A percentile compares a stretch with the other conserved stretches of the same genome.
Evolutionary conservation across 2,113 vertebrate genomes (phyloP).

Genomic region (Cheilinus undulatus): DNA sequence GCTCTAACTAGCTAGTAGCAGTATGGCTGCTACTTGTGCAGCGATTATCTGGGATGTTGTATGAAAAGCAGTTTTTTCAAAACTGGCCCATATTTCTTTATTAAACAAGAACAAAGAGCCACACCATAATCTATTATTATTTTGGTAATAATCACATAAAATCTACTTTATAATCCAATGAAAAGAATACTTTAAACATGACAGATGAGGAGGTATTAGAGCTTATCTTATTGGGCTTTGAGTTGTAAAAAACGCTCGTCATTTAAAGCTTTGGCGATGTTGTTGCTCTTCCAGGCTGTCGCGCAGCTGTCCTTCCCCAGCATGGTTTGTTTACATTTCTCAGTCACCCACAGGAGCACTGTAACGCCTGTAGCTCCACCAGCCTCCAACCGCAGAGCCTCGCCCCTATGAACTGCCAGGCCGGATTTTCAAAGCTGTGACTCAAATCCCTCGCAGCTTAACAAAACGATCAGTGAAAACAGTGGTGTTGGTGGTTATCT

Average conservation of each 20-base stretch:
- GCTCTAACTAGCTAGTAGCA: too few species aligned
- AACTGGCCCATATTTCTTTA: too few species aligned
- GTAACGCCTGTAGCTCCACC: slow-evolving; percentile 64
- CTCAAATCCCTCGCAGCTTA: slow-evolving; percentile 71
- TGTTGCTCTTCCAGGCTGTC: slow-evolving; percentile 45
- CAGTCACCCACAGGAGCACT: slow-evolving; percentile 78
- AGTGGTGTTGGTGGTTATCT: slow-evolving; percentile 68
- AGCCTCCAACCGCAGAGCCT: slow-evolving; percentile 68
- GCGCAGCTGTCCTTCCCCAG: slow-evolving; percentile 67
- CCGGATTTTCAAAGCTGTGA: slow-evolving; percentile 66
- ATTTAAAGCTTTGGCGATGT: slow-evolving; percentile 14
- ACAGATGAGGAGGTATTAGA: slow-evolving; percentile 11
- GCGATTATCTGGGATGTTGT: too few species aligned
- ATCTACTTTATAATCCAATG: neutral
- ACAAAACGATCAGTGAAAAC: slow-evolving; percentile 72
- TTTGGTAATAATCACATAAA: neutral
- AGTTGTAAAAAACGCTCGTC: neutral
- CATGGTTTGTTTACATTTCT: slow-evolving; percentile 80
- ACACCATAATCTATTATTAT: too few species aligned
- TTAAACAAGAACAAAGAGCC: too few species aligned
- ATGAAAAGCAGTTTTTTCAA: too few species aligned
- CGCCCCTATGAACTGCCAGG: slow-evolving; percentile 63
- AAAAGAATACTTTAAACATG: neutral
- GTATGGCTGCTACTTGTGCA: too few species aligned
- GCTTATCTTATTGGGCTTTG: neutral